Evolutionary conservation across 1,140 invertebrate species (phyloP).

Genomic region (Lepidotrigona ventralis): DNA sequence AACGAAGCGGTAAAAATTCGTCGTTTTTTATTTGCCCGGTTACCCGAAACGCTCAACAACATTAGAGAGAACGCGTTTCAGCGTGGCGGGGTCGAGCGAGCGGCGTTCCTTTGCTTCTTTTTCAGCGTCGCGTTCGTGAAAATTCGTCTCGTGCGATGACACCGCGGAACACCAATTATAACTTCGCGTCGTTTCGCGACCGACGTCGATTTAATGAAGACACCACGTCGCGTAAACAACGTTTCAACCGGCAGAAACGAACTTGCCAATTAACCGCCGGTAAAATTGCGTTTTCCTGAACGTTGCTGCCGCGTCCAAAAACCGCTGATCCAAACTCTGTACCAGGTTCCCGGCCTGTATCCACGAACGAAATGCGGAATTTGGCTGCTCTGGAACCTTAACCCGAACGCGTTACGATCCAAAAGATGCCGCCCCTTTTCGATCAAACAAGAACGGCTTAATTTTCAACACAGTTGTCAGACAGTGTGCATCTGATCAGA

Average conservation of each 20-base stretch:
- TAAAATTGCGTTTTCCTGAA: background rate
- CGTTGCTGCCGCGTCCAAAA: background rate
- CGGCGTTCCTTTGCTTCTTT: slow-evolving; percentile 5
- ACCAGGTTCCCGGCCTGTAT: background rate
- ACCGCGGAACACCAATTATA: slow-evolving; percentile 40
- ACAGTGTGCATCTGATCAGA: too few species aligned
- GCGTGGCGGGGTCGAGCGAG: background rate
- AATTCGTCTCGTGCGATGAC: slow-evolving; percentile 21
- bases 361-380: background rate
- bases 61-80: slow-evolving; percentile 2
- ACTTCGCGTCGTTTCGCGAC: slow-evolving; percentile 22
- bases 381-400: background rate
- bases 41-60: background rate
- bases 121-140: slow-evolving; percentile 6
- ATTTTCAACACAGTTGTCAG: too few species aligned
- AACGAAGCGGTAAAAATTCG: background rate
- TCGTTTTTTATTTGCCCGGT: background rate
- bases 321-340: background rate
- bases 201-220: slow-evolving; percentile 30
- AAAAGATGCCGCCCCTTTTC: too few species aligned
- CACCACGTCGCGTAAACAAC: slow-evolving; percentile 30
- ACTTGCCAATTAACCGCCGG: slow-evolving; percentile 24
- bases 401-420: too few species aligned
- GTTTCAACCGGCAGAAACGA: background rate
- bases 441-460: too few species aligned